Evolutionary conservation across 2,888 invertebrate genomes (phyloP), one percentile per base, ranked within the genome.

Genomic region (Thelaira solivaga): DNA sequence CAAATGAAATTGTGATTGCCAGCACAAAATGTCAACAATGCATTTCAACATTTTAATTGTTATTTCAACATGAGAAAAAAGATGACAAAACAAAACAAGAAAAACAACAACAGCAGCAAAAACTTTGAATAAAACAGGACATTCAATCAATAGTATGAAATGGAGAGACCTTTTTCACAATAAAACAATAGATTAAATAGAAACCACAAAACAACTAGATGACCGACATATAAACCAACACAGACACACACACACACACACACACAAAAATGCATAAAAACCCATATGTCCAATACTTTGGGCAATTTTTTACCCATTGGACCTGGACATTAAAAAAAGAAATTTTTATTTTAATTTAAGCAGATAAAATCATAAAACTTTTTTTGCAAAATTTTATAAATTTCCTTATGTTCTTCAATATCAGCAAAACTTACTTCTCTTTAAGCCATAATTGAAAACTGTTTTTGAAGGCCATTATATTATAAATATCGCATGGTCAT

Each of bases 121-220:
- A 73, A 67, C 64, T 74, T 68, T 78, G 68, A 78, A 78, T 64
- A 74, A n/a, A 69, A 65, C 78, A 69, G 78, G 78, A 78, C 78
- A 78, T 78, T 78, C 78, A 78, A 78, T 78, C 78, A 78, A 74
- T 78, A 78, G 64, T 65, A 59, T 59, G 78, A 74, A 78, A 69
- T 78, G 73, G 61, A 61, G 72, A 69, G 61, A 64, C 51, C 69
- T 64, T 36, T n/a, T 62, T 67, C 57, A 73, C 41, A 62, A 53
- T 36, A 57, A 39, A 55, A 61, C 29, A 67, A 65, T 62, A 72
- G 49, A 64, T 34, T 43, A 71, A 76, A 59, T 45, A 67, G 43
- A 64, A 61, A 77, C 57, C 76, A 53, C 51, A 59, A 64, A 22
- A 22, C 62, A 64, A 36, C 53, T 39, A 43, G 16, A 8, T 18